Evolutionary conservation across 2,888 invertebrate species (phyloP).

Genomic region (Panzeria rudis): DNA sequence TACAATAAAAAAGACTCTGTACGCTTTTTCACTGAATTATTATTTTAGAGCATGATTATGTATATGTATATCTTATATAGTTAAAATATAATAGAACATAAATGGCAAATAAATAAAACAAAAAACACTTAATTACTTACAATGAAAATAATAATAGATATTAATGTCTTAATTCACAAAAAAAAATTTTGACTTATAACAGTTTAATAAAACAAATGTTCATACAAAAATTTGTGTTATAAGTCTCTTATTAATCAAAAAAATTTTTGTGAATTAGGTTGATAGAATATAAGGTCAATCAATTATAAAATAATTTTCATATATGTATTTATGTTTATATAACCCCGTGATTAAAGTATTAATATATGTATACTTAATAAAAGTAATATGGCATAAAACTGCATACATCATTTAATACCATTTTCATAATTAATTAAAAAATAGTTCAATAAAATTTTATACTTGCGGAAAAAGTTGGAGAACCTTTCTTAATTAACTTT

Average conservation of each 20-base stretch:
- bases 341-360: conserved; percentile 5
- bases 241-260: too few relatives aligned
- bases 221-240: too few relatives aligned
- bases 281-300: not conserved
- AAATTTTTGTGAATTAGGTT: too few relatives aligned
- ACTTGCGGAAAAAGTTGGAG: not conserved
- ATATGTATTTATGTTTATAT: not conserved
- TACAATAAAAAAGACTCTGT: not conserved
- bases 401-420: conserved; percentile 25
- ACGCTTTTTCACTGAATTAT: not conserved
- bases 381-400: conserved; percentile 51
- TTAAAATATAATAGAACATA: conserved; percentile 13
- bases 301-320: not conserved
- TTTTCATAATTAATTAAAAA: conserved; percentile 17
- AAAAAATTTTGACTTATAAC: too few relatives aligned
- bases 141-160: conserved; percentile 24
- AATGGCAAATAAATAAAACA: conserved; percentile 32
- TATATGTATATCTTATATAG: conserved; percentile 3
- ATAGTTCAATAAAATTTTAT: conserved; percentile 11
- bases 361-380: not conserved
- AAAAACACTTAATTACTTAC: conserved; percentile 33
- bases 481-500: too few relatives aligned
- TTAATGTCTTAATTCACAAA: too few relatives aligned
- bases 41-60: conserved; percentile 7
- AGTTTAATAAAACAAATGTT: too few relatives aligned